Base-by-base conservation (phyloP, 2,888 invertebrate species). In the Heliconius cydno region DNA sequence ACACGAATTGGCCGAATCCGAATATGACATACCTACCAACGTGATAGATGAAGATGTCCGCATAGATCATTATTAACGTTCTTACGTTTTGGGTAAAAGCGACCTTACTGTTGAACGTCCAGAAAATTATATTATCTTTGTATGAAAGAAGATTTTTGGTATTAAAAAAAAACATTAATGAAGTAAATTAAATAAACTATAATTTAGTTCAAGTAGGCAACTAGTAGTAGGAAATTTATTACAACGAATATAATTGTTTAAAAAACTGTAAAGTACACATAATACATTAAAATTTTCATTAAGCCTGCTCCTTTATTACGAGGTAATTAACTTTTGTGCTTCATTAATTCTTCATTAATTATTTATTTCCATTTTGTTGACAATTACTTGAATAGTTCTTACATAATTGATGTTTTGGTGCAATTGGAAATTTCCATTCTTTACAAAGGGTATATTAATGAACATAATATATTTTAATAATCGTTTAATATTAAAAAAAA, bases 11-110 rank as follows among this genome's bases (percentile, higher is more conserved):
- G 74, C 60, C 46, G 80, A 76, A 71, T 78, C 76, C 79, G 73
- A 79, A 68, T 82, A 79, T 82, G 80, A 81, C 80, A 82, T 80
- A 80, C 76, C 78, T 76, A 73, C 38, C 28, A 13, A 25, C 46
- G 65, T 82, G 80, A 82, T 82, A 74, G 80, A 82, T 82, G 80
- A 74, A 82, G 74, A 80, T 76, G 76, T 78, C 80, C 71, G 73
- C 41, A 38, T 41, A 70, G 71, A 66, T 71, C 79, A 80, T 80
- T 80, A 80, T 76, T 82, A 77, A 80, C 80, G 80, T 70, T 80
- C 78, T 66, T 71, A 46, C 76, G 68, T 75, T 52, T 71, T 60
- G 52, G 57, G 76, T 38, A 30, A 74, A 72, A 30, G n/a, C n/a
- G 25, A 30, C 57, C 25, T 72, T 6, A 73, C 10, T 41, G 15